These are phyloP conservation scores for Frieseomelitta varia DNA, from an alignment of 1,140 invertebrate genomes.

Conservation along the genomic window DNA sequence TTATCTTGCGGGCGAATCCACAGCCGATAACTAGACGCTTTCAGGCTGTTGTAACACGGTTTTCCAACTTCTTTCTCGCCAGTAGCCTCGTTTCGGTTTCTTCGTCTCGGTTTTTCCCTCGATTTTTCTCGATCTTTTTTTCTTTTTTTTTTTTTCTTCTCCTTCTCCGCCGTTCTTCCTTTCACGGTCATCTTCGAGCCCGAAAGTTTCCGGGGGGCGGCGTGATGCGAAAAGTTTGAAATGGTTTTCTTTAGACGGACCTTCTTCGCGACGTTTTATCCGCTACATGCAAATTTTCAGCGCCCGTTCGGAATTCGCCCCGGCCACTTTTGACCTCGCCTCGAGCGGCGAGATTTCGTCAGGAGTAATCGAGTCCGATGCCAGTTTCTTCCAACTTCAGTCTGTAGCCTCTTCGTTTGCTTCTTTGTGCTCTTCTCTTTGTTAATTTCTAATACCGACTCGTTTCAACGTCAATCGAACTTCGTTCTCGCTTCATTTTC, in stretches of 20 bases:
- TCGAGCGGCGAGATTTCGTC: constrained; percentile 36
- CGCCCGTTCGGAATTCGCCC: constrained; percentile 24
- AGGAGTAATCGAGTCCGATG: constrained; percentile 36
- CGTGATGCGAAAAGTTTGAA: constrained; percentile 64
- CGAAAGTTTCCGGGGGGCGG: constrained; percentile 23
- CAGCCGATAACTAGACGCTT: constrained; percentile 9
- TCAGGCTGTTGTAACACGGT: constrained; percentile 1
- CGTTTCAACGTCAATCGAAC: background rate
- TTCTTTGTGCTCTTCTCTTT: background rate
- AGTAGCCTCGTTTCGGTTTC: background rate
- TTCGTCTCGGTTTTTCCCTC: background rate
- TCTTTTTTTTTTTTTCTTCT: no score
- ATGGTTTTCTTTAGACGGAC: constrained; percentile 46
- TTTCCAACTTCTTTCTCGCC: background rate
- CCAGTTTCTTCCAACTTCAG: background rate
- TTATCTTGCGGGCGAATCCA: background rate
- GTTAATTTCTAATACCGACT: background rate
- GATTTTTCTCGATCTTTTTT: background rate
- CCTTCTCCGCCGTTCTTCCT: constrained; percentile 10
- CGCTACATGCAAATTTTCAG: constrained; percentile 58
- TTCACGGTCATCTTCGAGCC: constrained; percentile 55
- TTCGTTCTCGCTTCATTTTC: background rate
- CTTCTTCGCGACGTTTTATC: constrained; percentile 50
- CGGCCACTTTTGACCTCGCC: constrained; percentile 24
- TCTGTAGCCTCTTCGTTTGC: background rate